Percentiles rank a stretch among this genome's conserved stretches.
These are phyloP conservation scores for Numida meleagris DNA, from an alignment of 2,113 vertebrate genomes.

Conservation along the genomic window DNA sequence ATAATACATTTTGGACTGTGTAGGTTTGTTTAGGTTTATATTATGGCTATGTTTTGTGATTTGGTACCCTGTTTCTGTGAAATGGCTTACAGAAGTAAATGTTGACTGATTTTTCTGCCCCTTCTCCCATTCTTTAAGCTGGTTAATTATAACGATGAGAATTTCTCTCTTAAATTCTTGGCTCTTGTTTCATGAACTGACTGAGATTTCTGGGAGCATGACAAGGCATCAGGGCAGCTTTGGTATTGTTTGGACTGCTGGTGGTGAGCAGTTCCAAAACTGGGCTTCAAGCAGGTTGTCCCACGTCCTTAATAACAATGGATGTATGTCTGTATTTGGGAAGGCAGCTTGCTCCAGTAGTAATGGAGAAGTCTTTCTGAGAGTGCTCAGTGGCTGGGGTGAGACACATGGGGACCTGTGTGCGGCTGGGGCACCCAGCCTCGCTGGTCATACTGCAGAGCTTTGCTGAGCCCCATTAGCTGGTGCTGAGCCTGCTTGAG, in stretches of 20 bases:
- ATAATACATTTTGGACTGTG: not conserved
- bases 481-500: not conserved
- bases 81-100: not conserved
- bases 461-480: not conserved
- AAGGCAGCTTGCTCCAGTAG: not conserved
- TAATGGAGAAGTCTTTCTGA: not conserved
- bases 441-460: accelerated
- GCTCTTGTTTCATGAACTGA: not conserved
- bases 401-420: not conserved
- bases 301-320: not conserved
- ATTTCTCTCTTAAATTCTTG: not conserved
- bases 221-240: not conserved
- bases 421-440: accelerated
- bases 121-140: not conserved
- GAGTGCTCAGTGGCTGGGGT: not conserved
- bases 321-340: not conserved
- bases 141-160: not conserved
- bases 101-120: not conserved
- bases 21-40: not conserved
- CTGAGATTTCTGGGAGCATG: not conserved
- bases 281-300: not conserved
- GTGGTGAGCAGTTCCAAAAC: not conserved
- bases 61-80: not conserved
- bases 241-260: not conserved
- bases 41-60: not conserved